Evolutionary conservation across 1,140 invertebrate species (phyloP).

Genomic region (Drosophila serrata): DNA sequence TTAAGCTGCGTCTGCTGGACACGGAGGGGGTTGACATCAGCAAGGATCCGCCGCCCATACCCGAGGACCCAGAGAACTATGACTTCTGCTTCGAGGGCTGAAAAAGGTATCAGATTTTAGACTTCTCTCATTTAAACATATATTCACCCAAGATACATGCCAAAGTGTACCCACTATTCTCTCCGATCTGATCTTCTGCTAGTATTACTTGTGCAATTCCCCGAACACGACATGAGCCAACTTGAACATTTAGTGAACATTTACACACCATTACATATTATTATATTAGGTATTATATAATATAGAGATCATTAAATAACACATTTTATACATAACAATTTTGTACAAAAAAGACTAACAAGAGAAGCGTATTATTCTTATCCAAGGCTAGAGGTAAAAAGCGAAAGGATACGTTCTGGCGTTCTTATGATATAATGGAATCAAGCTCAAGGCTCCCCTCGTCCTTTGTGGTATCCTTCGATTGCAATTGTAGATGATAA

Average conservation of each 20-base stretch:
- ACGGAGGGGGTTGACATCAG: slow-evolving; percentile 98
- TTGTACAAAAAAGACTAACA: slow-evolving; percentile 75
- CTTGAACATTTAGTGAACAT: slow-evolving; percentile 62
- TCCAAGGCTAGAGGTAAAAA: slow-evolving; percentile 51
- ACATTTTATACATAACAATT: slow-evolving; percentile 75
- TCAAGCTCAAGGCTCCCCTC: background rate
- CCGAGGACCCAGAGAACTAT: slow-evolving; percentile 94
- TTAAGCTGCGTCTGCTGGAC: slow-evolving; percentile 96
- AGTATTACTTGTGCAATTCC: slow-evolving; percentile 76
- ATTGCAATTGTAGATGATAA: slow-evolving; percentile 49
- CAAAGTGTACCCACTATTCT: slow-evolving; percentile 67
- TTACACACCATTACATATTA: slow-evolving; percentile 64
- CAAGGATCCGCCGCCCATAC: slow-evolving; percentile 95
- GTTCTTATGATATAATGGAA: background rate
- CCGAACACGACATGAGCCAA: slow-evolving; percentile 56
- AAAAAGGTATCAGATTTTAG: background rate
- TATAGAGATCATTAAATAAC: slow-evolving; percentile 71
- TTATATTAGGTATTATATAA: slow-evolving; percentile 70
- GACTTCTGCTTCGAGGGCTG: slow-evolving; percentile 91
- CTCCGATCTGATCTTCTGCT: slow-evolving; percentile 49
- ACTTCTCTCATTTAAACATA: slow-evolving; percentile 8
- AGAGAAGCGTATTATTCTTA: slow-evolving; percentile 69
- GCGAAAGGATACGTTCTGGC: background rate
- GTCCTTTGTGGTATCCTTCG: slow-evolving; percentile 1
- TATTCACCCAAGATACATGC: slow-evolving; percentile 64